Evolutionary conservation across 2,888 invertebrate genomes (phyloP), one percentile per base, ranked within the genome.

Genomic region (Dicyrtoma fusca): DNA sequence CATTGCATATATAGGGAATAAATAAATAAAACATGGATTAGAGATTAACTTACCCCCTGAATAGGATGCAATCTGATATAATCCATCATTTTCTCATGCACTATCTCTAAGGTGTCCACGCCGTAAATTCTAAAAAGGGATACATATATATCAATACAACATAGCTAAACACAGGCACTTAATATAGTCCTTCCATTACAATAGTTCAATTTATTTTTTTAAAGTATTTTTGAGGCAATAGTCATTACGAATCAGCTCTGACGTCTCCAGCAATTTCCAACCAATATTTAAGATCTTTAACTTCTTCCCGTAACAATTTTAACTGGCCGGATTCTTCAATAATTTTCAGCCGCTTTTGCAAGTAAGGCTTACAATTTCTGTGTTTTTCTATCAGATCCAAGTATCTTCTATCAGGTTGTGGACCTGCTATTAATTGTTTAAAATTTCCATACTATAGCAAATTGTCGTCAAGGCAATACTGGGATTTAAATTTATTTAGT

Each of bases 21-120:
- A 44, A 21, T 21, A 62, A 11, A n/a, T 25, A 21, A 57, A 25
- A 11, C 34, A 34, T 57, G 14, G 3, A 6, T n/a, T 49, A 49
- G 11, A 10, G 45, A 11, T 55, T 21, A 19, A 62, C 57, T 23
- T 70, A 79, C 79, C 62, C 75, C 76, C 47, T 71, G 71, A 5
- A 75, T 53, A 5, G 78, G 78, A 74, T 80, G 68, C 26, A 76
- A 72, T 4, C 80, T 66, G 10, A 80, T 75, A 76, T 79, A 74
- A 68, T 80, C 80, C 73, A 78, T 76, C 17, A 80, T 73, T 65
- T 74, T 74, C 55, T 77, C 76, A 57, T 75, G 75, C 17, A 73
- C 77, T 8, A 74, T 65, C 62, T 75, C 69, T 2, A 80, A 61
- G 11, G 76, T 74, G 11, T 74, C 74, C 8, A 73, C 72, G 5